Conservation (phyloP, 2,888 invertebrate species). For the Ischnus inquisitorius region DNA sequence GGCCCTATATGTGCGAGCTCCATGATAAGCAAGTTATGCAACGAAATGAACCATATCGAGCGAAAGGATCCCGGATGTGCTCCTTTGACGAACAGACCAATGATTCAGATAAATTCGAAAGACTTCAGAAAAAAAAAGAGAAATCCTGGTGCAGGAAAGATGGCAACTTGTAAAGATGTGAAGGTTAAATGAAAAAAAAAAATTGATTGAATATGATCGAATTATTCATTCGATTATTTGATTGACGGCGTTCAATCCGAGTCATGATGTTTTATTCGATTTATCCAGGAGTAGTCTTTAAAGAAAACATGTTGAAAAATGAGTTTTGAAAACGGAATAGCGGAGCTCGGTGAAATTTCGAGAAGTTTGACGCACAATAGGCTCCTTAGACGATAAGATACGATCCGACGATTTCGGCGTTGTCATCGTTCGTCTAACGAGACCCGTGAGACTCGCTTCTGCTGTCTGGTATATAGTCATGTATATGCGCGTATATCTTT, state of each 20-base stretch:
- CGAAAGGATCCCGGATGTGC: constrained; percentile 26
- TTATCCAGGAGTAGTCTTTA: too few relatives aligned
- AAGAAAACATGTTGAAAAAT: not conserved
- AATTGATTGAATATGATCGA: too few relatives aligned
- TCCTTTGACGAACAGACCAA: not conserved
- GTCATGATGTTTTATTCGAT: too few relatives aligned
- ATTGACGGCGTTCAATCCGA: too few relatives aligned
- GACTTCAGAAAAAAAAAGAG: not conserved
- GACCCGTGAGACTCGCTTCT: constrained; percentile 8
- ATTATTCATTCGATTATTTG: too few relatives aligned
- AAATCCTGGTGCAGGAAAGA: too few relatives aligned
- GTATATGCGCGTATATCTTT: too few relatives aligned
- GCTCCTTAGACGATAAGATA: not conserved
- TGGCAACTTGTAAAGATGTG: too few relatives aligned
- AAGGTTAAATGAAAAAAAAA: too few relatives aligned
- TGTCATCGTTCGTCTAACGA: constrained; percentile 29
- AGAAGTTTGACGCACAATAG: not conserved
- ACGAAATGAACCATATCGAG: constrained; percentile 66
- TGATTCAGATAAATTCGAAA: constrained; percentile 1
- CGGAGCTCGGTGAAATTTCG: not conserved
- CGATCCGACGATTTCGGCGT: constrained; percentile 18
- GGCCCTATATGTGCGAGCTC: constrained; percentile 42
- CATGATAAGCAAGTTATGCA: constrained; percentile 75
- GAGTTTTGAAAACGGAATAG: not conserved
- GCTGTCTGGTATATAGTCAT: not conserved